Conservation (phyloP, 2,797 vertebrate genomes). For the Cyclopterus lumpus region DNA sequence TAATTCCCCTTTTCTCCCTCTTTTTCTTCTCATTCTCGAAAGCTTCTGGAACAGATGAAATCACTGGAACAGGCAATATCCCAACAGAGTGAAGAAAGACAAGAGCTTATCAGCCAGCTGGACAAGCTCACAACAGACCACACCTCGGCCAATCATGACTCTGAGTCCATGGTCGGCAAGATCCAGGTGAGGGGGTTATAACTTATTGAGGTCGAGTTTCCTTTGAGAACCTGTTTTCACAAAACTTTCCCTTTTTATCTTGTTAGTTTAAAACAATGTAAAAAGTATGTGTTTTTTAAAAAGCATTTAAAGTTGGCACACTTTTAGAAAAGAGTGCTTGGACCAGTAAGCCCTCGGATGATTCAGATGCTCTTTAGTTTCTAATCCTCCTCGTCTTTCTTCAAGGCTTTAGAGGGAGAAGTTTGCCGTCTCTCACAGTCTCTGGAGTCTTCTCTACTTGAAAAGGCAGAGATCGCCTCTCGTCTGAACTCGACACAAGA, state of each 20-base stretch:
- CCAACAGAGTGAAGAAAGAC: slow-evolving; percentile 71
- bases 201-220: background rate
- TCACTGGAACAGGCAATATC: slow-evolving; percentile 73
- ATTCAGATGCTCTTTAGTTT: background rate
- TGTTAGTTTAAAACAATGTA: background rate
- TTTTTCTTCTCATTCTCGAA: slow-evolving; percentile 11
- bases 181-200: slow-evolving; percentile 73
- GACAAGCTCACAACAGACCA: slow-evolving; percentile 82
- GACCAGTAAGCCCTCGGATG: background rate
- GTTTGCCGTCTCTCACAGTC: slow-evolving; percentile 82
- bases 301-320: background rate
- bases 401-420: slow-evolving; percentile 78
- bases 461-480: slow-evolving; percentile 89
- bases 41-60: slow-evolving; percentile 79
- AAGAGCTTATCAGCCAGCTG: slow-evolving; percentile 79
- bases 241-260: background rate
- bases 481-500: slow-evolving; percentile 88
- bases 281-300: background rate
- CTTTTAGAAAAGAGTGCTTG: background rate
- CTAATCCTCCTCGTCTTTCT: background rate
- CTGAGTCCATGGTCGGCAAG: slow-evolving; percentile 82
- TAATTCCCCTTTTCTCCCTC: background rate
- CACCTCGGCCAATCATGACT: slow-evolving; percentile 73
- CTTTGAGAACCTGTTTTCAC: background rate
- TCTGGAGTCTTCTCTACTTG: slow-evolving; percentile 86